Percentiles rank a stretch among this genome's conserved stretches.
phyloP scores from a whole-genome alignment of 2,888 invertebrate species.

The Parnassius mnemosyne region DNA sequence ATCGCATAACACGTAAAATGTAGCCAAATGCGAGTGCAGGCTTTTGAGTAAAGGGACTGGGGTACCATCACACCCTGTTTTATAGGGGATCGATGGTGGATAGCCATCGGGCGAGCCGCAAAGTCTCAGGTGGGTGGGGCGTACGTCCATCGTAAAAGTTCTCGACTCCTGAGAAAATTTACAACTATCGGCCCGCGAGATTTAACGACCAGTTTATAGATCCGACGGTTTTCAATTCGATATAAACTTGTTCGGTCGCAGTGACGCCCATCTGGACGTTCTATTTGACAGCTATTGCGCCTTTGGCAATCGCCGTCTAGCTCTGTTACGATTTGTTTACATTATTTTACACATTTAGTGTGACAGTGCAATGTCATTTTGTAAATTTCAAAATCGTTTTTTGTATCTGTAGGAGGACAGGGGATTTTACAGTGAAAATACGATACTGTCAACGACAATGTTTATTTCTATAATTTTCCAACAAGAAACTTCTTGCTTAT shows the following conservation, averaged over 20 bases:
- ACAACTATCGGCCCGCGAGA: conserved; percentile 71
- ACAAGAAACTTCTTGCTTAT: too few species aligned
- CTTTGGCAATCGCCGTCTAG: conserved; percentile 20
- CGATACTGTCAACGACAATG: not conserved
- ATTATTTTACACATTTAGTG: not conserved
- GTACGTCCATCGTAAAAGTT: conserved; percentile 69
- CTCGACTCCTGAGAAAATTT: conserved; percentile 68
- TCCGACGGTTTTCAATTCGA: conserved; percentile 68
- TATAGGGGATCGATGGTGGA: conserved; percentile 58
- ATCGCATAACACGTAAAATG: conserved; percentile 23
- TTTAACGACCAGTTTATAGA: conserved; percentile 79
- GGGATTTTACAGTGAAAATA: not conserved
- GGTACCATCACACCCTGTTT: conserved; percentile 45
- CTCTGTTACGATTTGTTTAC: conserved; percentile 15
- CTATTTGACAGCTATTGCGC: conserved; percentile 41
- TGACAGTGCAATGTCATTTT: too few species aligned
- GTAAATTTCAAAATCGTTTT: too few species aligned
- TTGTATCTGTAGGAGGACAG: not conserved
- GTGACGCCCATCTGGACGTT: conserved; percentile 52
- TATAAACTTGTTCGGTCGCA: conserved; percentile 69
- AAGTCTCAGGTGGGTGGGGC: conserved; percentile 71
- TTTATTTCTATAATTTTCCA: not conserved
- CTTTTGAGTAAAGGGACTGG: conserved; percentile 39
- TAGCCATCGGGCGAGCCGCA: conserved; percentile 60
- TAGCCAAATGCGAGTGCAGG: conserved; percentile 32